A percentile compares a stretch with the other conserved stretches of the same genome.
Evolutionary conservation across 2,113 vertebrate genomes (phyloP).

Genomic region (Alectura lathami): DNA sequence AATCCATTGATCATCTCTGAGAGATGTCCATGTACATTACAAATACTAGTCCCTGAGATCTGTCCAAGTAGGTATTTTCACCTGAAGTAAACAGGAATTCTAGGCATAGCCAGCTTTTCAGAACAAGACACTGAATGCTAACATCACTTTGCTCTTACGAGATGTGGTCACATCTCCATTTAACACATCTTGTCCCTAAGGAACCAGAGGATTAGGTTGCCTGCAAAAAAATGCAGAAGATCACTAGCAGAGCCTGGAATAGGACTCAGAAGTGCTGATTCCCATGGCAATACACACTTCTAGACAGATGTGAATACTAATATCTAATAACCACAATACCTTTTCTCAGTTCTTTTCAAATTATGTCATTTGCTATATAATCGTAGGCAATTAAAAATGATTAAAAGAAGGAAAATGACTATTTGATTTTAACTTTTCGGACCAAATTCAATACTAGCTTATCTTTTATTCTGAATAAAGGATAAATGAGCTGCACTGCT

Average conservation of each 20-base stretch:
- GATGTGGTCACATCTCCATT: background rate
- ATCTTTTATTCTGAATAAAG: background rate
- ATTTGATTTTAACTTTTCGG: conserved; percentile 24
- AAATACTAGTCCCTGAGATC: background rate
- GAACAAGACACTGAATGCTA: background rate
- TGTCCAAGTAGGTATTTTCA: background rate
- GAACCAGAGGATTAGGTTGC: background rate
- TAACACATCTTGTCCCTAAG: background rate
- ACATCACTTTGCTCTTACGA: background rate
- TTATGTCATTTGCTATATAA: background rate
- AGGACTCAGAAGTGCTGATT: background rate
- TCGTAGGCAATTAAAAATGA: background rate
- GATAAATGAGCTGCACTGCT: background rate
- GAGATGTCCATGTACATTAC: background rate
- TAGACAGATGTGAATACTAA: background rate
- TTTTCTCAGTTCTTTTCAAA: background rate
- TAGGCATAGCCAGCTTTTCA: background rate
- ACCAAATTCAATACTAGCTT: background rate
- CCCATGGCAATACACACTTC: background rate
- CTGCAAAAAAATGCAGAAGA: background rate
- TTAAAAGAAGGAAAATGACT: background rate
- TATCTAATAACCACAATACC: background rate
- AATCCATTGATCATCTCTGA: background rate
- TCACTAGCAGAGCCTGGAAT: background rate
- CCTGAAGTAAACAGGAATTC: background rate